Percentiles rank a stretch among this genome's conserved stretches.
These are phyloP conservation scores for Pachypanchax playfairii DNA, from an alignment of 2,113 vertebrate species.

Conservation along the genomic window DNA sequence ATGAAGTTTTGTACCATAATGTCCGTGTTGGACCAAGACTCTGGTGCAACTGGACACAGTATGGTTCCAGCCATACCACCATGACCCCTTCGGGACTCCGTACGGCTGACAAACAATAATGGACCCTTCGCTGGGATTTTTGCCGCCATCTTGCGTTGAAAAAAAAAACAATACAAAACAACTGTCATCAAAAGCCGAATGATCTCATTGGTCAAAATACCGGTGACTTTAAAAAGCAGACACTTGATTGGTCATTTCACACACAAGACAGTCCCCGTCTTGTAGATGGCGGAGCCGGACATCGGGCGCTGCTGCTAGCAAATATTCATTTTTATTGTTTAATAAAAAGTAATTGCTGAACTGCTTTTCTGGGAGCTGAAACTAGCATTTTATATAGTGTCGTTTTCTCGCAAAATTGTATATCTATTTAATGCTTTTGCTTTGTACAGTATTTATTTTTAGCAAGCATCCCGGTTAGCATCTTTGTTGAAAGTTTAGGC, in stretches of 20 bases:
- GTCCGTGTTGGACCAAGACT: no score
- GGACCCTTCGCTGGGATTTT: neutral
- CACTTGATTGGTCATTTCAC: constrained; percentile 60
- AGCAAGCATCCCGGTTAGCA: constrained; percentile 64
- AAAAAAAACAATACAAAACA: no score
- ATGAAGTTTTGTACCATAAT: no score
- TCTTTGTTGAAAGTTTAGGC: constrained; percentile 77
- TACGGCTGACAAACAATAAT: no score
- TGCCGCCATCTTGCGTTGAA: constrained; percentile 57
- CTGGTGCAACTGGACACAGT: no score
- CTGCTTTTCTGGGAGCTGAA: constrained; percentile 13
- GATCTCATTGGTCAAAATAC: constrained; percentile 66
- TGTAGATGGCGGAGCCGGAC: constrained; percentile 79
- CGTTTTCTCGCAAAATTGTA: constrained; percentile 22
- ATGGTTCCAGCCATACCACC: no score
- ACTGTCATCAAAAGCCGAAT: neutral
- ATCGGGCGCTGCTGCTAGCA: constrained; percentile 65
- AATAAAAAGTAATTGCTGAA: constrained; percentile 68
- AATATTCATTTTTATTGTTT: constrained; percentile 62
- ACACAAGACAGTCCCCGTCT: constrained; percentile 54
- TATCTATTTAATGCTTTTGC: constrained; percentile 28
- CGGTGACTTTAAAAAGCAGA: constrained; percentile 52
- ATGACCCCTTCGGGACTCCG: no score
- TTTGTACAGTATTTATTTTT: constrained; percentile 70
- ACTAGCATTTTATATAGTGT: constrained; percentile 4